A percentile compares a stretch with the other conserved stretches of the same genome.
These are phyloP conservation scores for Nasonovia ribisnigri DNA, from an alignment of 2,888 invertebrate species.

Conservation along the genomic window DNA sequence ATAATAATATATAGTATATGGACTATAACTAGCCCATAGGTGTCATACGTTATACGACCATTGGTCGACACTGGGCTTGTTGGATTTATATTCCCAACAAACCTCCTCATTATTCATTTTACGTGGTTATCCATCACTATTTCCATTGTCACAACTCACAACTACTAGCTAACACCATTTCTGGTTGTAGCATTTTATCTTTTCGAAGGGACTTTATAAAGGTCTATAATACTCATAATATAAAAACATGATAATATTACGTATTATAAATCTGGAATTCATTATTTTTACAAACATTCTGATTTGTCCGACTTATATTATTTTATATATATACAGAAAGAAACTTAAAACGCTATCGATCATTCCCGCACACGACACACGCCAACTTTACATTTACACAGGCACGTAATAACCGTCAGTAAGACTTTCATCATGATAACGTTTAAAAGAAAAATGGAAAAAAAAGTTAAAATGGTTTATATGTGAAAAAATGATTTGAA, in stretches of 20 bases:
- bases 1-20: neutral
- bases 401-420: conserved; percentile 2
- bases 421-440: conserved; percentile 56
- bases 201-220: conserved; percentile 19
- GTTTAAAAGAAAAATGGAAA: conserved; percentile 10
- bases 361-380: conserved; percentile 25
- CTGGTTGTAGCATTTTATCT: conserved; percentile 13
- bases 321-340: neutral
- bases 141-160: conserved; percentile 29
- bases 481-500: neutral
- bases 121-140: conserved; percentile 58
- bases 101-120: conserved; percentile 57
- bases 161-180: neutral
- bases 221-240: neutral
- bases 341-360: conserved; percentile 54
- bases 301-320: conserved; percentile 28
- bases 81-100: conserved; percentile 34
- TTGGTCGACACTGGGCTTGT: conserved; percentile 27
- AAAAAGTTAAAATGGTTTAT: neutral
- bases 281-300: conserved; percentile 16
- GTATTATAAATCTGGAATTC: conserved; percentile 11
- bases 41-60: conserved; percentile 5
- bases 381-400: conserved; percentile 59
- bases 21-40: neutral
- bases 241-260: conserved; percentile 21